Percentiles rank a stretch among this genome's conserved stretches.
phyloP scores from a whole-genome alignment of 2,797 vertebrate species.

The Melanotaenia boesemani region DNA sequence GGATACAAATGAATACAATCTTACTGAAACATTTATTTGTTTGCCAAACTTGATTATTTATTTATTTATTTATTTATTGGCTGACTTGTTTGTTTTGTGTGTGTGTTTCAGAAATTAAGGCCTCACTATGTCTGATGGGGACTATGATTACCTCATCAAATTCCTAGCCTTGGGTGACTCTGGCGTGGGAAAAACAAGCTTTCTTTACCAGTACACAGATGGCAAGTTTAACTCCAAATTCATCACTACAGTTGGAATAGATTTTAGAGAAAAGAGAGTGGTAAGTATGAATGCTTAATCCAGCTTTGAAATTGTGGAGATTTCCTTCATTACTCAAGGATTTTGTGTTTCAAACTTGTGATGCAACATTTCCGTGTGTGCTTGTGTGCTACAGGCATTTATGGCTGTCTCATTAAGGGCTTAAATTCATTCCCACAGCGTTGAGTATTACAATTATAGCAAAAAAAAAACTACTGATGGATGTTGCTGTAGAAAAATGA shows the following conservation, averaged over 20 bases:
- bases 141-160: conserved; percentile 99
- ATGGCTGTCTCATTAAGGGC: conserved; percentile 27
- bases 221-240: conserved; percentile 98
- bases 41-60: background rate
- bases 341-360: background rate
- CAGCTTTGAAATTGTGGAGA: background rate
- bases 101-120: conserved; percentile 77
- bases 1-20: background rate
- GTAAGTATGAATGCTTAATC: conserved; percentile 78
- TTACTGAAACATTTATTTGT: background rate
- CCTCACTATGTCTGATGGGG: conserved; percentile 97
- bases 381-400: background rate
- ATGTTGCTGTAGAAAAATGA: conserved; percentile 47
- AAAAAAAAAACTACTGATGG: conserved; percentile 50
- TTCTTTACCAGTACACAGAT: conserved; percentile 97
- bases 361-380: conserved; percentile 10
- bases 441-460: conserved; percentile 34
- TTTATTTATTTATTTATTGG: background rate
- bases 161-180: conserved; percentile 98
- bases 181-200: conserved; percentile 98
- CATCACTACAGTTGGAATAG: conserved; percentile 98
- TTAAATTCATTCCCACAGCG: conserved; percentile 52
- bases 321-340: conserved; percentile 3
- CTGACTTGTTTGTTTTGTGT: conserved; percentile 52
- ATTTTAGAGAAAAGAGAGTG: conserved; percentile 98